Conservation (phyloP, 1,140 invertebrate genomes). For the Macrosteles quadrilineatus region DNA sequence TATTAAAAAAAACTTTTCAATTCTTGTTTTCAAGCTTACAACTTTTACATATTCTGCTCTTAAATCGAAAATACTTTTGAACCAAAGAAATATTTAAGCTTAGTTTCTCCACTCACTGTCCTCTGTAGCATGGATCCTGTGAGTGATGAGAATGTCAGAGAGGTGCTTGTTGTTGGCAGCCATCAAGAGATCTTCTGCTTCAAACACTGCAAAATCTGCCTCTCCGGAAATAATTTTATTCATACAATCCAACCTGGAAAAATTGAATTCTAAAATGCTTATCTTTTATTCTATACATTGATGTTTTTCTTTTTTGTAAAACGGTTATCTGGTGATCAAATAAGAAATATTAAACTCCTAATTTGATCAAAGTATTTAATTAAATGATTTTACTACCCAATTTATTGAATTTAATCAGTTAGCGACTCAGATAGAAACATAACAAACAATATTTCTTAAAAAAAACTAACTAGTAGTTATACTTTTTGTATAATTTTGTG, state of each 20-base stretch:
- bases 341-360: neutral
- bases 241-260: conserved; percentile 70
- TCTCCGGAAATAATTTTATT: conserved; percentile 66
- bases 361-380: neutral
- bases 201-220: conserved; percentile 80
- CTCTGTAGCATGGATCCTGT: conserved; percentile 6
- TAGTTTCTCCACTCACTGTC: neutral
- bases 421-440: too few relatives aligned
- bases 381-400: neutral
- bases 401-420: neutral
- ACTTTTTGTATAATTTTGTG: too few relatives aligned
- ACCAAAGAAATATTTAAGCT: too few relatives aligned
- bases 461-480: too few relatives aligned
- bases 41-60: too few relatives aligned
- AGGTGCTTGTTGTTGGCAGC: conserved; percentile 25
- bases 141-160: conserved; percentile 17
- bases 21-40: too few relatives aligned
- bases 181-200: conserved; percentile 66
- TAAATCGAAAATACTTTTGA: too few relatives aligned
- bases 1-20: too few relatives aligned
- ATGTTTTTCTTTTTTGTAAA: neutral
- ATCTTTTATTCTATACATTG: neutral
- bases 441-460: too few relatives aligned
- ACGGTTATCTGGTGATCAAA: neutral
- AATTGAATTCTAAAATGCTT: neutral